These are phyloP conservation scores for Dermolepida albohirtum DNA, from an alignment of 2,888 invertebrate genomes.

Conservation along the genomic window DNA sequence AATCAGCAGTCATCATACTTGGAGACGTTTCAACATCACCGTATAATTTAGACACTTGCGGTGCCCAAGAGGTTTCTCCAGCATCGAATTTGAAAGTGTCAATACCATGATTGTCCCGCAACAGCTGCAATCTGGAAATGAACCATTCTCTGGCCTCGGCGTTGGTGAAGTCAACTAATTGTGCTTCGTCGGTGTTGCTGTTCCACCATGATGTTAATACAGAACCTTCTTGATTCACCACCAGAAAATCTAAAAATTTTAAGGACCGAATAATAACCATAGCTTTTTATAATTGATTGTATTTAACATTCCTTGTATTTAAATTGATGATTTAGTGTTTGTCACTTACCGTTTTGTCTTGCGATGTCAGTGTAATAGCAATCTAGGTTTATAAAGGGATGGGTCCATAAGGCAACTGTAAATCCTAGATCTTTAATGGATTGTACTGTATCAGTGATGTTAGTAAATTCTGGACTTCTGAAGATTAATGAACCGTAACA, in stretches of 20 bases:
- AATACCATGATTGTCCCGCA: constrained; percentile 74
- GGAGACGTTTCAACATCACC: constrained; percentile 70
- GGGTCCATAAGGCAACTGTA: constrained; percentile 84
- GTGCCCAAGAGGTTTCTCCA: constrained; percentile 79
- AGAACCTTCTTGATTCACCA: constrained; percentile 67
- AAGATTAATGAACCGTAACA: constrained; percentile 87
- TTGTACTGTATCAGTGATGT: constrained; percentile 72
- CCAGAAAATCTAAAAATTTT: constrained; percentile 65
- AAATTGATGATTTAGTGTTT: constrained; percentile 12
- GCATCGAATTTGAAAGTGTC: constrained; percentile 87
- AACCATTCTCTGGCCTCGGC: constrained; percentile 73
- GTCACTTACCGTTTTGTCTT: constrained; percentile 59
- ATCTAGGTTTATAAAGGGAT: constrained; percentile 85
- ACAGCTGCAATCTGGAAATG: constrained; percentile 64
- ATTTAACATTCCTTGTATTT: constrained; percentile 54
- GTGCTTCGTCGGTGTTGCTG: constrained; percentile 69
- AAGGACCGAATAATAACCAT: background rate
- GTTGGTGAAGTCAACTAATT: constrained; percentile 81
- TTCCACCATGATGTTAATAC: constrained; percentile 68
- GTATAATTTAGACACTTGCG: constrained; percentile 71
- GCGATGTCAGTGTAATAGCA: constrained; percentile 72
- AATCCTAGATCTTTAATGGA: constrained; percentile 76
- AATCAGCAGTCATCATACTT: constrained; percentile 69
- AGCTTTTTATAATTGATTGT: constrained; percentile 44
- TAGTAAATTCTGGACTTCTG: constrained; percentile 75